These are phyloP conservation scores for Danaus chrysippus DNA, from an alignment of 2,888 invertebrate genomes.

Conservation along the genomic window DNA sequence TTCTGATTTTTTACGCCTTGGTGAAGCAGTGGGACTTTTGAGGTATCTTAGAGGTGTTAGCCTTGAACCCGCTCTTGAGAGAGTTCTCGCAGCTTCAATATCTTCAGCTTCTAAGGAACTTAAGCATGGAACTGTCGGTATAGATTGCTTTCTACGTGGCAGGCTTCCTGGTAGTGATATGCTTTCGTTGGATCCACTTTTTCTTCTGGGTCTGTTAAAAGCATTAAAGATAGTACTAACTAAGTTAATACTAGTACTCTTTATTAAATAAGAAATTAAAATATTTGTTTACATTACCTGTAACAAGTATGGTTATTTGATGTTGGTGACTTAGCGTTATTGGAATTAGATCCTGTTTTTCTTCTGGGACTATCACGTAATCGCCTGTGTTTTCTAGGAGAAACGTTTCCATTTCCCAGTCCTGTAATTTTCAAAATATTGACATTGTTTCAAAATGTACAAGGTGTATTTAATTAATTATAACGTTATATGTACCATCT, in stretches of 20 bases:
- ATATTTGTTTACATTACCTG: constrained; percentile 45
- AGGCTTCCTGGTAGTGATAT: constrained; percentile 82
- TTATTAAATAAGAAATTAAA: constrained; percentile 6
- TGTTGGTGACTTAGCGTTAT: constrained; percentile 77
- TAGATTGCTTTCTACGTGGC: constrained; percentile 80
- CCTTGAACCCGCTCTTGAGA: constrained; percentile 72
- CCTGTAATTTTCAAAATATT: constrained; percentile 38
- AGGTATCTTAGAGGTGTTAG: constrained; percentile 69
- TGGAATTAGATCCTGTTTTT: constrained; percentile 78
- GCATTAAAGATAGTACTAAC: background rate
- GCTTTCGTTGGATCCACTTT: constrained; percentile 79
- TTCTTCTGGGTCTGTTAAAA: constrained; percentile 61
- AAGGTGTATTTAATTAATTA: background rate
- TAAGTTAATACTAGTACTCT: background rate
- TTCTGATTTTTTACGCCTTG: constrained; percentile 69
- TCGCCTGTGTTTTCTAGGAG: constrained; percentile 81
- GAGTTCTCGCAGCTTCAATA: constrained; percentile 66
- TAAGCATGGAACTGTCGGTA: constrained; percentile 68
- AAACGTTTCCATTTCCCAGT: constrained; percentile 68
- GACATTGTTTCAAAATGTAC: too few species aligned
- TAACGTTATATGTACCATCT: constrained; percentile 50
- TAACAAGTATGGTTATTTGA: constrained; percentile 64
- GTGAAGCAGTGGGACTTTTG: constrained; percentile 73
- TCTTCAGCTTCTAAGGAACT: constrained; percentile 76
- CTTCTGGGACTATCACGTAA: constrained; percentile 82